Evolutionary conservation across 1,140 invertebrate species (phyloP).

Genomic region (Euschistus heros): DNA sequence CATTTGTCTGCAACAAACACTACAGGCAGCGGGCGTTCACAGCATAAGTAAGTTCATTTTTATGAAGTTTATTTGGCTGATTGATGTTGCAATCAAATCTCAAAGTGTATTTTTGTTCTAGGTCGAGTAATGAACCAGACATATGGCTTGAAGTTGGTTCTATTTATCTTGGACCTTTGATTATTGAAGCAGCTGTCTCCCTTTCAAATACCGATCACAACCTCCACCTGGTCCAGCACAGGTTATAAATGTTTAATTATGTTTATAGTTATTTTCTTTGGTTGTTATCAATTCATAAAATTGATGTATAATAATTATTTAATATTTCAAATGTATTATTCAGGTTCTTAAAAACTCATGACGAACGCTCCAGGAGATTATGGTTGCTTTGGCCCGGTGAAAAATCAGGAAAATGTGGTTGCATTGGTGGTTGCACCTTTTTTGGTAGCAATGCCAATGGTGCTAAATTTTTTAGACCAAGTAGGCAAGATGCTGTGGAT

Average conservation of each 20-base stretch:
- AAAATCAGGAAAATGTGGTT: constrained; percentile 74
- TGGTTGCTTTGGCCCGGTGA: constrained; percentile 89
- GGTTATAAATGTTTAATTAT: constrained; percentile 38
- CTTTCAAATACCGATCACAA: constrained; percentile 61
- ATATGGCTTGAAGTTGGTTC: constrained; percentile 89
- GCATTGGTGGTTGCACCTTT: constrained; percentile 87
- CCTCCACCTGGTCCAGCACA: constrained; percentile 65
- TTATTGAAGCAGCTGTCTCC: constrained; percentile 85
- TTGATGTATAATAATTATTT: constrained; percentile 7
- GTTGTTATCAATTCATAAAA: constrained; percentile 7
- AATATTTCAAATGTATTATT: not conserved
- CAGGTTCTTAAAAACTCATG: constrained; percentile 77
- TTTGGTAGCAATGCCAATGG: constrained; percentile 86
- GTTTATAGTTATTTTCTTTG: not conserved
- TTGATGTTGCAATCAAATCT: not conserved
- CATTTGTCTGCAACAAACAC: constrained; percentile 41
- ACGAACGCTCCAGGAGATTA: constrained; percentile 73
- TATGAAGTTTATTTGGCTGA: not conserved
- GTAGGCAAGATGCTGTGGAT: constrained; percentile 62
- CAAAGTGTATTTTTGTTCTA: constrained; percentile 1
- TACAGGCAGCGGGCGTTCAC: constrained; percentile 42
- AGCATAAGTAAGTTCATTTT: constrained; percentile 30
- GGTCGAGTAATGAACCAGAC: constrained; percentile 42
- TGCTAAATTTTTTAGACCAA: constrained; percentile 75
- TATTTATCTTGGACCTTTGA: constrained; percentile 77